Evolutionary conservation across 2,888 invertebrate species (phyloP).

Genomic region (Galeruca laticollis): DNA sequence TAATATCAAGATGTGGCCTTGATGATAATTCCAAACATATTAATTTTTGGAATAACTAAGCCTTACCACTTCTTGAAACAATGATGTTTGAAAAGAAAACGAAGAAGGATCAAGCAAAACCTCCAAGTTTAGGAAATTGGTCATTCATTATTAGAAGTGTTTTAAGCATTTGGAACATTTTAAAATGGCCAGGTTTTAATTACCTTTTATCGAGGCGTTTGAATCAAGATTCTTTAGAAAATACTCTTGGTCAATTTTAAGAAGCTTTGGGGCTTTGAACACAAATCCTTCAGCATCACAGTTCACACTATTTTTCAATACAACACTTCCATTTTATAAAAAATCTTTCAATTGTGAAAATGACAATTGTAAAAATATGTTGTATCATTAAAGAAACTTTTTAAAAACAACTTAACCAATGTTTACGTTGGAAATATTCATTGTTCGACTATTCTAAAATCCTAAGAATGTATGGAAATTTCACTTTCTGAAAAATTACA

Average conservation of each 20-base stretch:
- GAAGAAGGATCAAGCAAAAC: conserved; percentile 17
- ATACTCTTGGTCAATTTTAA: conserved; percentile 30
- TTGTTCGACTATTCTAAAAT: no score
- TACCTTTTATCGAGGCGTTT: conserved; percentile 19
- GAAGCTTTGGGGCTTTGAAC: conserved; percentile 20
- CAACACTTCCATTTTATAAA: conserved; percentile 25
- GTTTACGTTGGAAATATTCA: no score
- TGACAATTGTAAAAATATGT: conserved; percentile 21
- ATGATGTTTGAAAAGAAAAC: conserved; percentile 18
- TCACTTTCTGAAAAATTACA: no score
- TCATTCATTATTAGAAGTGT: conserved; percentile 19
- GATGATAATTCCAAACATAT: no score
- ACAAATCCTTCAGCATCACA: conserved; percentile 25
- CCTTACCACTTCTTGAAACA: no score
- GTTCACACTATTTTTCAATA: conserved; percentile 27
- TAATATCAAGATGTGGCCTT: no score
- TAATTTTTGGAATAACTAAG: no score
- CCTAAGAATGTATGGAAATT: no score
- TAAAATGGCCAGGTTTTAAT: conserved; percentile 12
- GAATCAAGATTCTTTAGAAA: no score
- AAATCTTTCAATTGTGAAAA: conserved; percentile 35
- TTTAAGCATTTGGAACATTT: conserved; percentile 19
- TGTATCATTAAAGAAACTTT: conserved; percentile 11
- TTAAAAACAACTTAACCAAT: not conserved
- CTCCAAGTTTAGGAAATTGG: conserved; percentile 28